phyloP scores from a whole-genome alignment of 64 coral and sea anemone species.

The Actinia equina region DNA sequence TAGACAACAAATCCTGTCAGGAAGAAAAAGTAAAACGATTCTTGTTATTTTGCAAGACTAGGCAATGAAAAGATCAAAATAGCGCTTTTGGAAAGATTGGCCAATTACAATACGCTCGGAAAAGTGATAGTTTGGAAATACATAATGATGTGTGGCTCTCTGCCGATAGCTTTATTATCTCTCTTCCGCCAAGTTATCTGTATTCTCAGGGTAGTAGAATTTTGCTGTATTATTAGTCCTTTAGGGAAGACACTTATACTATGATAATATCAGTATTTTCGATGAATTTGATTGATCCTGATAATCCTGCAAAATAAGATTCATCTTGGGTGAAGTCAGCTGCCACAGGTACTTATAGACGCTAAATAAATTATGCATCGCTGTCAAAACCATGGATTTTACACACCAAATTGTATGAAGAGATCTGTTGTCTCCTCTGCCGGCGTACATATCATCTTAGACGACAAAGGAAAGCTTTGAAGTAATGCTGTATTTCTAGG shows the following conservation, averaged over 20 bases:
- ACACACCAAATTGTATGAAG: neutral
- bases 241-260: neutral
- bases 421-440: neutral
- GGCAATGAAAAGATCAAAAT: too few species aligned
- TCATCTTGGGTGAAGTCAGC: neutral
- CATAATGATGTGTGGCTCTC: too few species aligned
- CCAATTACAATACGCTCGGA: too few species aligned
- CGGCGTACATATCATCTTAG: neutral
- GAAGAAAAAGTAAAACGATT: too few species aligned
- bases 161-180: too few species aligned
- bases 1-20: too few species aligned
- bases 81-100: too few species aligned
- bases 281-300: neutral
- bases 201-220: too few species aligned
- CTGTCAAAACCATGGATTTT: slow-evolving; percentile 1
- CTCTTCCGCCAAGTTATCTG: too few species aligned
- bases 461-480: neutral
- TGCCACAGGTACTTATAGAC: neutral
- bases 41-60: too few species aligned
- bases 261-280: neutral
- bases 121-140: too few species aligned
- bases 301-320: neutral
- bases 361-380: neutral
- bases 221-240: neutral
- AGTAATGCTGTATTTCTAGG: neutral